phyloP scores from a whole-genome alignment of 2,888 invertebrate genomes.

The Acrocera orbiculus region DNA sequence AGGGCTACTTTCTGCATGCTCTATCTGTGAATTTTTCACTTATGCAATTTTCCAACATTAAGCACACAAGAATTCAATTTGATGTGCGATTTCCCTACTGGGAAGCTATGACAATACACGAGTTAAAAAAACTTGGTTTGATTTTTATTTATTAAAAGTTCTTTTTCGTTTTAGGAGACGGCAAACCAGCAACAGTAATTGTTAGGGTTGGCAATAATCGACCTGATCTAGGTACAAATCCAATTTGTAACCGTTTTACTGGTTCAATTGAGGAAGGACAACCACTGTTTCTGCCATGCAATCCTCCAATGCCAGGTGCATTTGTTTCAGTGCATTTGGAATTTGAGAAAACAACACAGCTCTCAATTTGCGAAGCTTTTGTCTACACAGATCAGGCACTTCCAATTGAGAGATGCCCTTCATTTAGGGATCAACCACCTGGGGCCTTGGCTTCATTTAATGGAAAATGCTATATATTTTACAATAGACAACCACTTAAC shows the following conservation, averaged over 20 bases:
- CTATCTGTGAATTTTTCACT: too few relatives aligned
- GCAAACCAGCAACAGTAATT: slow-evolving; percentile 67
- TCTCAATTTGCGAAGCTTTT: slow-evolving; percentile 85
- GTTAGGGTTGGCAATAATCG: slow-evolving; percentile 85
- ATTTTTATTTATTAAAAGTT: not conserved
- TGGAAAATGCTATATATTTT: slow-evolving; percentile 88
- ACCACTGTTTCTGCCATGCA: slow-evolving; percentile 80
- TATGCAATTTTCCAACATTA: too few relatives aligned
- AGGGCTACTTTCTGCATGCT: too few relatives aligned
- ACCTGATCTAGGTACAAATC: slow-evolving; percentile 80
- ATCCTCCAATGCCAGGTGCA: slow-evolving; percentile 88
- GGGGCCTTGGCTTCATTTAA: slow-evolving; percentile 87
- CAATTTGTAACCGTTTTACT: slow-evolving; percentile 78
- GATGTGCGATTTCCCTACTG: too few relatives aligned
- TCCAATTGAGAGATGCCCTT: slow-evolving; percentile 81
- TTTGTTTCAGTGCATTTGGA: slow-evolving; percentile 86
- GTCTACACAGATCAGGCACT: slow-evolving; percentile 84
- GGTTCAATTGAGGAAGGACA: slow-evolving; percentile 77
- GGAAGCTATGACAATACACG: too few relatives aligned
- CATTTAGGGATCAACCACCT: slow-evolving; percentile 81
- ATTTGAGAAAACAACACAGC: slow-evolving; percentile 49
- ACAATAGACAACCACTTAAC: slow-evolving; percentile 65
- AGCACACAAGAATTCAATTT: too few relatives aligned
- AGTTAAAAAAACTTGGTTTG: too few relatives aligned
- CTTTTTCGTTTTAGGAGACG: slow-evolving; percentile 38